Conservation (phyloP, 1,140 invertebrate genomes). For the Steinernema khuongi region DNA sequence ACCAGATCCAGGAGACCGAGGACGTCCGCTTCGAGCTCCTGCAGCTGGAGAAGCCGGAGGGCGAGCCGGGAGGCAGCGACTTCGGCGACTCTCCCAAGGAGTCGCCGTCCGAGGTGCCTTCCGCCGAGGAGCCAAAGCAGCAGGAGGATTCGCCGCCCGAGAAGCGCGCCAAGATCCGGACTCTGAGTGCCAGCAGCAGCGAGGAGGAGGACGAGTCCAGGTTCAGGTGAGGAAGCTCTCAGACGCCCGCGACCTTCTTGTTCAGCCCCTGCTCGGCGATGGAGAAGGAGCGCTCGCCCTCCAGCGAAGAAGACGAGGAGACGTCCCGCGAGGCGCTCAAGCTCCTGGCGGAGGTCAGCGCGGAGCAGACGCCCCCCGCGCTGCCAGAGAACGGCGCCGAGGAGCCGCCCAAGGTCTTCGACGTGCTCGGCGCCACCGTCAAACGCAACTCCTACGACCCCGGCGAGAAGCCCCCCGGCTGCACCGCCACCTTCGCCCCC, state of each 20-base stretch:
- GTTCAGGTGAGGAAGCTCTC: neutral
- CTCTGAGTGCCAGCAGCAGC: neutral
- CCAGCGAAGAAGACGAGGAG: neutral
- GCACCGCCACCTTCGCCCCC: neutral
- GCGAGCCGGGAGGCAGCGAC: neutral
- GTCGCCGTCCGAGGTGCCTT: neutral
- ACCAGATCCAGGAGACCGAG: constrained; percentile 9
- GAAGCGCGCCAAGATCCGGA: neutral
- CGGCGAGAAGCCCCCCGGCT: neutral
- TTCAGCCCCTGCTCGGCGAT: neutral
- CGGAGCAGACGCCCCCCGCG: neutral
- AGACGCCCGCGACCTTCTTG: too few species aligned
- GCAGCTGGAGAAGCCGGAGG: neutral
- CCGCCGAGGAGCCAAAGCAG: neutral
- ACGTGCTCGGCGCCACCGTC: neutral
- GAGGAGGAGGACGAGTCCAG: neutral
- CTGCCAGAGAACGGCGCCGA: neutral
- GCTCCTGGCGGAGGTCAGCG: neutral
- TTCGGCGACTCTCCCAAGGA: neutral
- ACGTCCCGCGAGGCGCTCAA: neutral
- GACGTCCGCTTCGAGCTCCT: neutral
- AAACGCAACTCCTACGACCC: neutral
- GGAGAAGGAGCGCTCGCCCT: too few species aligned
- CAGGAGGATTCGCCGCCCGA: neutral
- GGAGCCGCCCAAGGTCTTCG: neutral